Base-by-base conservation (phyloP, 2,888 invertebrate species). In the Scaptomyza flava region DNA sequence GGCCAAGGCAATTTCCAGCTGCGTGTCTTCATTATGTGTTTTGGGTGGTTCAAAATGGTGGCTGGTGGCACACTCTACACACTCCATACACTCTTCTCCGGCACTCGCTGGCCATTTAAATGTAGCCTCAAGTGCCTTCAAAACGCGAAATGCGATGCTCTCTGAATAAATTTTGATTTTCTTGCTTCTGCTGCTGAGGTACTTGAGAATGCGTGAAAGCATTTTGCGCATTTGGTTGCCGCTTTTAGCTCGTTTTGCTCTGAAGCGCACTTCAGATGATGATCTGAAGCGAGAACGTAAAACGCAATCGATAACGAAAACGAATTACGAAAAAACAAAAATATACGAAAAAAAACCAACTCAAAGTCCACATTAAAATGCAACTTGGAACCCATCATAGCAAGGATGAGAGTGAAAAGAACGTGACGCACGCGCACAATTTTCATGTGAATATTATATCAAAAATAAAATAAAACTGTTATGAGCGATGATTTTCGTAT, bases 201-300 rank as follows among this genome's bases (percentile, higher is more conserved):
- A 68, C 68, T 68, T 38, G 34, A 62, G 34, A 73, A 74, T 80
- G 58, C 60, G 68, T 65, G 77, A 77, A 79, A 74, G 73, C 59
- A 69, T 83, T 80, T 81, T 81, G 81, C 81, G 73, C 81, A 85
- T 82, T 82, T 82, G 70, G 70, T 85, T 67, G 85, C 85, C 79
- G 17, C 33, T 6, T 34, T n/a, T 50, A 3, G 33, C 23, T 72
- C 87, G 81, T 65, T 81, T 80, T 70, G 74, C 64, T 48, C 59
- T 71, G 68, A 77, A 78, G 67, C 45, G 34, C 67, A 41, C 72
- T 73, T 57, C 53, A 73, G 12, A 34, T 6, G 17, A 45, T 47
- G 36, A 33, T 12, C 30, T 33, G 48, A 48, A 50, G 7, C 43
- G 31, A 67, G 50, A 42, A 23, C 30, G 30, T 41, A 11, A 14